phyloP scores from a whole-genome alignment of 1,140 invertebrate species.

The Ceratosolen solmsi region DNA sequence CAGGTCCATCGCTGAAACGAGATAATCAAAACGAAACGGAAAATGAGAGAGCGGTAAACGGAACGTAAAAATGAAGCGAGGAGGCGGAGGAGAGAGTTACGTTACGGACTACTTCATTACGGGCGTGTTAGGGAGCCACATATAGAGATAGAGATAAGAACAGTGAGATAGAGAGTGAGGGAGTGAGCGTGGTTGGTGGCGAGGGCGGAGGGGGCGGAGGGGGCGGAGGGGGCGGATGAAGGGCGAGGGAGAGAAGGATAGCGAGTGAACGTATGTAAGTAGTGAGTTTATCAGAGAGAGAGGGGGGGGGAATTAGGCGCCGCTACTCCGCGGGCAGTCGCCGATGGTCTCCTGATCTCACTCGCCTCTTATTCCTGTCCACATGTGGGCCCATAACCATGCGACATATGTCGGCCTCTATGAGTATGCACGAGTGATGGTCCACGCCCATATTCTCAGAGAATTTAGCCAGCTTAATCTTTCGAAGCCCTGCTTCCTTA shows the following conservation, averaged over 20 bases:
- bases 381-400: neutral
- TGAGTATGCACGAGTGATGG: too few species aligned
- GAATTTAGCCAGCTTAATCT: neutral
- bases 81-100: neutral
- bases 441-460: too few species aligned
- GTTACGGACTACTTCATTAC: neutral
- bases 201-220: too few species aligned
- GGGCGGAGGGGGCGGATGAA: too few species aligned
- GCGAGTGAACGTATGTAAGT: too few species aligned
- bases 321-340: too few species aligned
- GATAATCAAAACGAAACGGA: slow-evolving; percentile 63
- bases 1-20: slow-evolving; percentile 65
- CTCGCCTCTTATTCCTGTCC: neutral
- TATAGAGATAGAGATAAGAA: too few species aligned
- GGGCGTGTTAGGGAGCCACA: neutral
- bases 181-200: too few species aligned
- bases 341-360: neutral
- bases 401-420: too few species aligned
- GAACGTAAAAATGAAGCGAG: slow-evolving; percentile 27
- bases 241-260: too few species aligned
- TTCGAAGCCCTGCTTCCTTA: neutral
- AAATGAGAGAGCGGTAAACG: slow-evolving; percentile 56
- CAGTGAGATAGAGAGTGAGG: too few species aligned
- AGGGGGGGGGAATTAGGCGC: neutral
- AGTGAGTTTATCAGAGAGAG: too few species aligned